Conservation (phyloP, 2,888 invertebrate genomes). For the Temnothorax rugatulus region DNA sequence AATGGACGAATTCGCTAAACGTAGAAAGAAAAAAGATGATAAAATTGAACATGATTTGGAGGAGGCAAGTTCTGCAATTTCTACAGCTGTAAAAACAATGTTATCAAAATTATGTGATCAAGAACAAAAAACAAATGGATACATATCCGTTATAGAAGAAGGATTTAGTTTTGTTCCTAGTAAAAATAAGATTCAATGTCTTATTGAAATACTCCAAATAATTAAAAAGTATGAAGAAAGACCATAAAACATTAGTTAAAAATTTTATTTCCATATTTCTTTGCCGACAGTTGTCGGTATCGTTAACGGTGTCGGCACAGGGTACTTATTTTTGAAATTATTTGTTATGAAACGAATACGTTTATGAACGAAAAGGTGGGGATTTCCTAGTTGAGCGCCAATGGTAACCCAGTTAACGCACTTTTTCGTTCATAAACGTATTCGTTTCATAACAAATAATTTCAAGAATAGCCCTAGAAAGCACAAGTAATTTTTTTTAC, state of each 20-base stretch:
- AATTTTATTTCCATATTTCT: no score
- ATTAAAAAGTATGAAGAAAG: slow-evolving; percentile 21
- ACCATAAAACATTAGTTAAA: neutral
- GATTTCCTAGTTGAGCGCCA: no score
- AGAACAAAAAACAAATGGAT: neutral
- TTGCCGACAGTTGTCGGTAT: no score
- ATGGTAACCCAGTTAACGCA: no score
- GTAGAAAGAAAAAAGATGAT: neutral
- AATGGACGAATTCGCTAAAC: slow-evolving; percentile 5
- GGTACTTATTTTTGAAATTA: no score
- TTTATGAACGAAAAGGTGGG: no score
- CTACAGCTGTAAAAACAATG: neutral
- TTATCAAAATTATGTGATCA: neutral
- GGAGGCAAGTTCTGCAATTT: neutral
- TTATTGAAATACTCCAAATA: neutral
- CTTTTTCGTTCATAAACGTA: no score
- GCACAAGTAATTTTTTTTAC: no score
- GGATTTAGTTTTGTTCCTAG: neutral
- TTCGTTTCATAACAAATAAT: no score
- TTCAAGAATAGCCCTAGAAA: no score
- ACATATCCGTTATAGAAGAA: neutral
- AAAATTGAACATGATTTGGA: neutral
- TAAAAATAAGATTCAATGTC: neutral
- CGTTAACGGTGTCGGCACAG: no score
- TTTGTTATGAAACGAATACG: no score